phyloP scores from a whole-genome alignment of 1,140 invertebrate species.

The Zaprionus capensis region DNA sequence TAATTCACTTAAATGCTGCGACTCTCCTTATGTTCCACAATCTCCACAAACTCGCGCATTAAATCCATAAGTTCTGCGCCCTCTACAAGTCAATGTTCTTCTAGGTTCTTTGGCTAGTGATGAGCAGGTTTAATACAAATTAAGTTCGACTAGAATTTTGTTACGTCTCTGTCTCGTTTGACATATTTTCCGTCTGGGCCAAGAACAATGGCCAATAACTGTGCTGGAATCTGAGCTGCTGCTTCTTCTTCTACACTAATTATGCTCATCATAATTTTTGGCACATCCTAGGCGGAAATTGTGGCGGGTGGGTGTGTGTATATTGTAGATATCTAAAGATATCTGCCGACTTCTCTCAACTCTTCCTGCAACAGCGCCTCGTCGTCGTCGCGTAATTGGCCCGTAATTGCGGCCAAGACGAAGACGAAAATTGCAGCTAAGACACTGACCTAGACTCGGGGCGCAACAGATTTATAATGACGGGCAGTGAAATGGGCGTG shows the following conservation, averaged over 20 bases:
- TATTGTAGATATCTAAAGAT: neutral
- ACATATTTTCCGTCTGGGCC: slow-evolving; percentile 46
- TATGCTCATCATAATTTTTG: slow-evolving; percentile 76
- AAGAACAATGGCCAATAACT: slow-evolving; percentile 81
- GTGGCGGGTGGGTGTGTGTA: slow-evolving; percentile 39
- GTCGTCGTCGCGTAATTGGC: slow-evolving; percentile 59
- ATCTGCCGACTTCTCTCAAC: slow-evolving; percentile 20
- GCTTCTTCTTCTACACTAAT: slow-evolving; percentile 54
- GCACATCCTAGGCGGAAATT: slow-evolving; percentile 80
- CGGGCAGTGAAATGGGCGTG: slow-evolving; percentile 43
- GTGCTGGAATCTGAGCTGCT: slow-evolving; percentile 37
- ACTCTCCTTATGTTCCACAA: no score
- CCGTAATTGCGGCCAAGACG: slow-evolving; percentile 63
- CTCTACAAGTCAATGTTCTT: no score
- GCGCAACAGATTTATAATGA: slow-evolving; percentile 65
- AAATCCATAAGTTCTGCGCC: neutral
- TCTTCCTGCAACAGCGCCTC: slow-evolving; percentile 39
- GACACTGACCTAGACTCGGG: slow-evolving; percentile 79
- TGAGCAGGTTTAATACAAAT: neutral
- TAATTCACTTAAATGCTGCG: neutral
- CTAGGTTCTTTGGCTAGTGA: neutral
- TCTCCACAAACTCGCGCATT: no score
- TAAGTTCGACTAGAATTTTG: neutral
- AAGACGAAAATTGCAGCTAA: slow-evolving; percentile 71
- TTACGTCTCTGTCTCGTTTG: slow-evolving; percentile 36